Base-by-base conservation (phyloP, 2,113 vertebrate species). In the Paradisaea rubra region DNA sequence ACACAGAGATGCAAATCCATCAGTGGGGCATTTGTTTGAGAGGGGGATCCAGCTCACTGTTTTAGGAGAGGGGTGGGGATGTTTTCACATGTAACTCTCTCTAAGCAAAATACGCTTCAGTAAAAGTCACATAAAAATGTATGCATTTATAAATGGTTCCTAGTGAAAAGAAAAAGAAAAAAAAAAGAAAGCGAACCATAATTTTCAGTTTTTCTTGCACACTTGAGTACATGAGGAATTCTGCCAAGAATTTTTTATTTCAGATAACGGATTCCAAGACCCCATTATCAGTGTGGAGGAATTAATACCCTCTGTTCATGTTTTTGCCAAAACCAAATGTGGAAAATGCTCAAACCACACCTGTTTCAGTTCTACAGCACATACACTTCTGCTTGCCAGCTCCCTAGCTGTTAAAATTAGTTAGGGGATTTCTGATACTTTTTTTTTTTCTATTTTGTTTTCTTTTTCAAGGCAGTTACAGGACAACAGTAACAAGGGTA, bases 321-420 rank as follows among this genome's bases (percentile, higher is more conserved):
- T 91, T 94, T 97, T 95, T 95, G 85, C 95, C 88, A 90, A 84
- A 49, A 44, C 78, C 83, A 92, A 95, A 91, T 91, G 57, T 91
- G 84, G 91, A 96, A 95, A 96, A 79, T 93, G 47, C 45, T 86
- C 80, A 83, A 94, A 80, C 71, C 93, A 88, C 77, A 85, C 91
- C 83, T 57, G 49, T 93, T 94, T 88, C 77, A 3, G 45, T 93
- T 94, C 95, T 70, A 78, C 20, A 74, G 78, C 52, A 63, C 80
- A 81, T 39, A 81, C 20, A 78, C 72, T 95, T 97, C 92, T 97
- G 91, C 89, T 97, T 68, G 69, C 70, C 81, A 77, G 73, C 84
- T 95, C 86, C 60, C 85, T 63, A 81, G 88, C 66, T 94, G 95
- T 96, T 97, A 97, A 93, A 95, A 97, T 97, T 97, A 97, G 95